Base-by-base conservation (phyloP, 2,888 invertebrate species). In the Thecophora atra region DNA sequence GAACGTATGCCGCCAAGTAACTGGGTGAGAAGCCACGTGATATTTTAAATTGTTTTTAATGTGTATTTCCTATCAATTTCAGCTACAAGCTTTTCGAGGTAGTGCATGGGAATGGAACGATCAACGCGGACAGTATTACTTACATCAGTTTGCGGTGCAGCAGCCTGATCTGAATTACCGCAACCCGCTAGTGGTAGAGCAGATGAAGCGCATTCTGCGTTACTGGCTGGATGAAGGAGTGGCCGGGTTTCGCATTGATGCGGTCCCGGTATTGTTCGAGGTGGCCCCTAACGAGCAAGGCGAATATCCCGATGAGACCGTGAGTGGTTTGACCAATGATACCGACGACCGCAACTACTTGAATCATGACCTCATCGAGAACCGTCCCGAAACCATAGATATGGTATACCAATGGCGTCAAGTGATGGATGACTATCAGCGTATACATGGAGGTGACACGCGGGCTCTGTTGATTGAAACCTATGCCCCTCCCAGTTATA, bases 141-240 rank as follows among this genome's bases (percentile, higher is more conserved):
- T 90, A 17, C 92, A 92, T 81, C 89, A 90, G 71, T 92, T 91
- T 77, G 86, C 86, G 0, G 77, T 79, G 0, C 86, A 88, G 21
- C 91, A 91, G 76, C 90, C 91, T 0, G 95, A 96, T 84, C 88
- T 94, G 54, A 93, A 93, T 85, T 91, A 89, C 81, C 87, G 91
- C n/a, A 89, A 91, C 81, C 88, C 88, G 0, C 87, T 87, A 6
- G 89, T 96, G 6, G 88, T 90, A 7, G 86, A 90, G 70, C 91
- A 91, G 84, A 89, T 93, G 85, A 90, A 88, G 83, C 88, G 89
- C 11, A 90, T 91, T 3, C 81, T 94, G 79, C 83, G 86, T 30
- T 93, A 90, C 82, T 94, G 94, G 94, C 82, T 94, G 21, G 89
- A 91, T 44, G 88, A 89, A 76, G 94, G 94, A 0, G 91, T 91